These are phyloP conservation scores for Coelinius sp. DNA, from an alignment of 2,888 invertebrate genomes.

Conservation along the genomic window DNA sequence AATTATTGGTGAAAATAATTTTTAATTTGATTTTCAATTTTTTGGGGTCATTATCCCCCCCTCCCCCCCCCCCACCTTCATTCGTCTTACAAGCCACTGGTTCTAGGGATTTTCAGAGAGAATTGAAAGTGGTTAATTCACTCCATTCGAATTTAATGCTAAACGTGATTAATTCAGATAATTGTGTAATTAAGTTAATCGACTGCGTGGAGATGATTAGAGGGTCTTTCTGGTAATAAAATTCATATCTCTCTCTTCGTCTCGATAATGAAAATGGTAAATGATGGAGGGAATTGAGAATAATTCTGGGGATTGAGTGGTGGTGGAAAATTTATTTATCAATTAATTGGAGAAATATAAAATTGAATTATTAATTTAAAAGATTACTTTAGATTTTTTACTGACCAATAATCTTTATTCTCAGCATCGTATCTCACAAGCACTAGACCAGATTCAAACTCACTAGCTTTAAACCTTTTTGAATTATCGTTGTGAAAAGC, in stretches of 20 bases:
- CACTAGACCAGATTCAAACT: not conserved
- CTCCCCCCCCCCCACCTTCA: too few species aligned
- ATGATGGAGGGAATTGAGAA: constrained; percentile 10
- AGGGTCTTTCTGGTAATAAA: constrained; percentile 8
- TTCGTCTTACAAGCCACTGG: too few species aligned
- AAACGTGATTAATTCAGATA: constrained; percentile 63
- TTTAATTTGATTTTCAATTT: too few species aligned
- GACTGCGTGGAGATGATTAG: constrained; percentile 43
- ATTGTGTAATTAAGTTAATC: constrained; percentile 68
- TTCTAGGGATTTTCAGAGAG: too few species aligned
- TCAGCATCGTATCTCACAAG: not conserved
- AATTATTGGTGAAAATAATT: too few species aligned
- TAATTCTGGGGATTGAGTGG: not conserved
- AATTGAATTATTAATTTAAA: not conserved
- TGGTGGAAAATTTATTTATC: not conserved
- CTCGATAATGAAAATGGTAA: constrained; percentile 12
- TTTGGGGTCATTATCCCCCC: too few species aligned
- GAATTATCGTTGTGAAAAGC: not conserved
- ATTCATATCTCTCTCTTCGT: constrained; percentile 6
- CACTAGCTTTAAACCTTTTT: not conserved
- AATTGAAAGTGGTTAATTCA: not conserved
- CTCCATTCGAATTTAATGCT: constrained; percentile 5
- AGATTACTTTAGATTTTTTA: not conserved
- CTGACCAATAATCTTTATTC: not conserved
- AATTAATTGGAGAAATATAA: not conserved